phyloP scores from a whole-genome alignment of 2,888 invertebrate genomes.

The Nymphalis urticae region DNA sequence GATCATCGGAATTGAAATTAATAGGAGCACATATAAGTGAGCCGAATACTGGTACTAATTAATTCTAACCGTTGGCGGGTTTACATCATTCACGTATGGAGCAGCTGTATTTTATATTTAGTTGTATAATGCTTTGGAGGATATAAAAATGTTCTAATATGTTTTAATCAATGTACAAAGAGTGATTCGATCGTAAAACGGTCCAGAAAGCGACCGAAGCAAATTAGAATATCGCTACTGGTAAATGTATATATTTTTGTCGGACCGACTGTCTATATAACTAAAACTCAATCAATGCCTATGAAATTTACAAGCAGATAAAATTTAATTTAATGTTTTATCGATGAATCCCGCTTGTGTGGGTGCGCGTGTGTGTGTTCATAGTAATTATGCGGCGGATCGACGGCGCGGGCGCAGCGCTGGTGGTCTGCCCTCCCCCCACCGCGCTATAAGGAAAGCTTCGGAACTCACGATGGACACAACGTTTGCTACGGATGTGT shows the following conservation, averaged over 20 bases:
- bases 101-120: slow-evolving; percentile 24
- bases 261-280: slow-evolving; percentile 46
- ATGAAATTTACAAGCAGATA: slow-evolving; percentile 78
- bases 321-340: slow-evolving; percentile 76
- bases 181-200: slow-evolving; percentile 48
- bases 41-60: slow-evolving; percentile 20
- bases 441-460: slow-evolving; percentile 55
- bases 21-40: slow-evolving; percentile 18
- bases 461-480: slow-evolving; percentile 41
- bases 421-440: slow-evolving; percentile 69
- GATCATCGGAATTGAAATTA: slow-evolving; percentile 22
- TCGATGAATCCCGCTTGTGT: slow-evolving; percentile 60
- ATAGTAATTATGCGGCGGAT: slow-evolving; percentile 78
- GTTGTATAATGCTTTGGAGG: slow-evolving; percentile 17
- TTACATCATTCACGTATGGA: slow-evolving; percentile 16
- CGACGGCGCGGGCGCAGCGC: slow-evolving; percentile 75
- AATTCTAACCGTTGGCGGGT: slow-evolving; percentile 20
- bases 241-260: slow-evolving; percentile 40
- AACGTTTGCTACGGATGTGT: slow-evolving; percentile 36
- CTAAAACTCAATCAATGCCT: slow-evolving; percentile 72
- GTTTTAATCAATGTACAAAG: slow-evolving; percentile 52
- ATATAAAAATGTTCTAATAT: slow-evolving; percentile 41
- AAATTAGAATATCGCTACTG: slow-evolving; percentile 68
- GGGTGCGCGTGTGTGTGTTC: slow-evolving; percentile 63
- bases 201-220: slow-evolving; percentile 54